Percentiles rank a stretch among this genome's conserved stretches.
Evolutionary conservation across 2,888 invertebrate genomes (phyloP).

Genomic region (Aleiodes alternator): DNA sequence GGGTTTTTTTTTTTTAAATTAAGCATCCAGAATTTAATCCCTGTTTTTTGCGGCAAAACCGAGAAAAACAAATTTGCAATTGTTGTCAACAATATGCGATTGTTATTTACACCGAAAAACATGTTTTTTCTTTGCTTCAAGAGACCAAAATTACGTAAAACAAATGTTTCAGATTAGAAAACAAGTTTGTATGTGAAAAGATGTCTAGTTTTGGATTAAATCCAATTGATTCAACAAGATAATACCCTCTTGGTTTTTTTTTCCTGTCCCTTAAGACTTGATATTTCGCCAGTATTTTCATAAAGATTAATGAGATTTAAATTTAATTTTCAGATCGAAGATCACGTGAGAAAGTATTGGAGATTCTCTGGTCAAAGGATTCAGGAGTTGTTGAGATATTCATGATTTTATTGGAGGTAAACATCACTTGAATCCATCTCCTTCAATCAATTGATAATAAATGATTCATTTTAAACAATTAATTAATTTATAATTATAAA

Average conservation of each 20-base stretch:
- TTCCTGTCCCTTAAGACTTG: constrained; percentile 2
- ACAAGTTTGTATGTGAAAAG: constrained; percentile 7
- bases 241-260: neutral
- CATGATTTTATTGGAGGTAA: constrained; percentile 78
- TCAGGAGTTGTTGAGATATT: constrained; percentile 78
- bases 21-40: too few relatives aligned
- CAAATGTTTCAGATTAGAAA: constrained; percentile 15
- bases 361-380: constrained; percentile 79
- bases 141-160: constrained; percentile 38
- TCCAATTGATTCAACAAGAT: constrained; percentile 2
- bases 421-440: neutral
- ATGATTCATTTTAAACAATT: constrained; percentile 54
- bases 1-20: too few relatives aligned
- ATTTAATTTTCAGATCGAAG: constrained; percentile 77
- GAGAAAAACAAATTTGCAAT: neutral
- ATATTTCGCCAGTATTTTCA: constrained; percentile 10
- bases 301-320: constrained; percentile 1
- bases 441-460: constrained; percentile 29
- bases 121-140: neutral
- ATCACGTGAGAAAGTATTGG: constrained; percentile 78
- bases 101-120: constrained; percentile 34
- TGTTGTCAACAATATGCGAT: neutral
- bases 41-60: neutral
- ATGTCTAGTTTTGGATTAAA: neutral
- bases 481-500: too few relatives aligned